phyloP scores from a whole-genome alignment of 1,140 invertebrate species.

The Lineus longissimus region DNA sequence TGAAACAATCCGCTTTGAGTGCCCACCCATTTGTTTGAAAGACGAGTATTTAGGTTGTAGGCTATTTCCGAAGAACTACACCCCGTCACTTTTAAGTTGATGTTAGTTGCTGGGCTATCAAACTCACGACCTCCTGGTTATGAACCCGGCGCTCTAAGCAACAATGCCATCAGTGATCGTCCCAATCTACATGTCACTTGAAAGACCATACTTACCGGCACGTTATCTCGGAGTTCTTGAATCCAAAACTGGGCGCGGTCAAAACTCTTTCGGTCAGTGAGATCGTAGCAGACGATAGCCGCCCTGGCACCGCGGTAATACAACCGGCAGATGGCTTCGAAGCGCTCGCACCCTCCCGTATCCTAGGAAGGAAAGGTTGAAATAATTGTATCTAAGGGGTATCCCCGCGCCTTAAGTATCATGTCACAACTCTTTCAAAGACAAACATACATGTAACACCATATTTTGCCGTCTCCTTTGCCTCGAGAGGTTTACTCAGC shows the following conservation, averaged over 20 bases:
- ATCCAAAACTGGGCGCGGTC: conserved; percentile 64
- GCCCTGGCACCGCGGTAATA: conserved; percentile 70
- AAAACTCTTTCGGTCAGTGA: conserved; percentile 61
- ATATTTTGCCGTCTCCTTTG: too few species aligned
- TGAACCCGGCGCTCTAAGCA: too few species aligned
- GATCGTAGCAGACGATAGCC: conserved; percentile 69
- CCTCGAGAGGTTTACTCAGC: too few species aligned
- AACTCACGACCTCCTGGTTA: too few species aligned
- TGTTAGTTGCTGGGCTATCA: neutral
- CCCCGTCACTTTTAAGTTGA: neutral
- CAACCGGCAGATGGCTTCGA: conserved; percentile 63
- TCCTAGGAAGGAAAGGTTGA: conserved; percentile 52
- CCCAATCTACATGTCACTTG: too few species aligned
- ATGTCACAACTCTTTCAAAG: too few species aligned
- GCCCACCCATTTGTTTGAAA: neutral
- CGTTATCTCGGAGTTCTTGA: conserved; percentile 61
- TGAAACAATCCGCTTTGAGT: neutral
- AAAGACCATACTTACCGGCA: conserved; percentile 59
- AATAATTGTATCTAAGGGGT: too few species aligned
- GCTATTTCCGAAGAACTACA: neutral
- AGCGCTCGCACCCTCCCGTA: conserved; percentile 69
- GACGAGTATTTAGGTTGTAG: neutral
- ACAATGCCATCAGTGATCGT: too few species aligned
- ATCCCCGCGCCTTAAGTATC: too few species aligned
- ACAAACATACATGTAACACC: too few species aligned